Evolutionary conservation across 2,888 invertebrate species (phyloP), one percentile per base, ranked within the genome.

Genomic region (Limnephilus auricula): DNA sequence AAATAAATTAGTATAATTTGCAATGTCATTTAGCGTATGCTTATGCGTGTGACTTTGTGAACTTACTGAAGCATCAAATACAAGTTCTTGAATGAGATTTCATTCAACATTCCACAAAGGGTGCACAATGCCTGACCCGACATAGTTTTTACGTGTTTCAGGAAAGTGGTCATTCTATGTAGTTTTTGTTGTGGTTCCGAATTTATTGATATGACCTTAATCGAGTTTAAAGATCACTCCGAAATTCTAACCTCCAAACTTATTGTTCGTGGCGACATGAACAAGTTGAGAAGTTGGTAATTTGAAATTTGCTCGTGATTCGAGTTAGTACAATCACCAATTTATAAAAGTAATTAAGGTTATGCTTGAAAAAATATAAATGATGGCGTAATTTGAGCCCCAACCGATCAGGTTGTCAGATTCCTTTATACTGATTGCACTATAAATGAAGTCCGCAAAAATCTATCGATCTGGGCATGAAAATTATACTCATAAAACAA

Each of bases 351-450:
- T 15, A 82, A 32, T 82, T 85, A 34, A 45, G 84, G 40, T n/a
- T 10, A 85, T 0, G 25, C 85, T 25, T 40, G 13, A 40, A 30
- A 45, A 85, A 85, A 65, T 65, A 12, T 30, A 30, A 37, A 84
- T 84, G 84, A 84, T 45, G 45, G 30, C 45, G 85, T 40, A 25
- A 85, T 85, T 85, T 40, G 40, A 85, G 30, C 6, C 34, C 80
- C 80, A 10, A 31, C 0, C 32, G 32, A 37, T 34, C 18, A 34
- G 6, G 34, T 40, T 85, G 40, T 40, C 85, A 85, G 85, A 85
- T 85, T 85, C n/a, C 13, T 40, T 30, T 85, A 30, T 13, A 30
- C 85, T 85, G 85, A 85, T 85, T 85, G 40, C 85, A 30, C 85
- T 5, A 30, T 85, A 30, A 85, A 84, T 84, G 34, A 65, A 18